phyloP scores from a whole-genome alignment of 2,888 invertebrate species.

The Villa cingulata region DNA sequence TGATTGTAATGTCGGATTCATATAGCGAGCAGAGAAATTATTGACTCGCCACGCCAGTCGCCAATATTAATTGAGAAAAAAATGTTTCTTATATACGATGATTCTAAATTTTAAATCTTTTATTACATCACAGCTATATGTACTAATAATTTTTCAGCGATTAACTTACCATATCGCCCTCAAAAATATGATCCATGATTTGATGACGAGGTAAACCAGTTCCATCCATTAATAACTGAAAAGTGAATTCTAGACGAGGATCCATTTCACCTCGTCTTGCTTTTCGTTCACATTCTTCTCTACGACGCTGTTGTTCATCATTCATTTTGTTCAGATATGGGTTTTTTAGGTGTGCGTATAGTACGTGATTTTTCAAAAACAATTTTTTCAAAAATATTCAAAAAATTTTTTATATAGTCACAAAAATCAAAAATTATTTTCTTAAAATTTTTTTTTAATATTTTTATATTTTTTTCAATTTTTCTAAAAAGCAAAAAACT shows the following conservation, averaged over 20 bases:
- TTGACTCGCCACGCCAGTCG: no score
- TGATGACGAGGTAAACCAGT: slow-evolving; percentile 68
- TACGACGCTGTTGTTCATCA: slow-evolving; percentile 46
- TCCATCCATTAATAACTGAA: slow-evolving; percentile 74
- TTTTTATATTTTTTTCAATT: slow-evolving; percentile 3
- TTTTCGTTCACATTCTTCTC: slow-evolving; percentile 87
- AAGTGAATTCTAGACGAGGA: slow-evolving; percentile 78
- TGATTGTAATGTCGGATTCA: no score
- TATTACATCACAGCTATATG: no score
- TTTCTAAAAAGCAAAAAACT: neutral
- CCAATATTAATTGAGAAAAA: no score
- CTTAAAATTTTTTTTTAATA: no score
- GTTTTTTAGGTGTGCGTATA: no score
- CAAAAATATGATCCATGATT: slow-evolving; percentile 83
- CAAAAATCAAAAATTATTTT: slow-evolving; percentile 11
- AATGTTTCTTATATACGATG: no score
- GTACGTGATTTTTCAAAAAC: no score
- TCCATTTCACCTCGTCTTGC: slow-evolving; percentile 86
- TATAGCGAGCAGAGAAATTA: no score
- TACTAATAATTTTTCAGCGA: no score
- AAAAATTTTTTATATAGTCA: neutral
- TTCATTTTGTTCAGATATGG: slow-evolving; percentile 19
- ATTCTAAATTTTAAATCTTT: no score
- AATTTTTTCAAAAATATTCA: no score
- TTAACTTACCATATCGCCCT: slow-evolving; percentile 66